phyloP scores from a whole-genome alignment of 2,797 vertebrate species.

The Chelmon rostratus region DNA sequence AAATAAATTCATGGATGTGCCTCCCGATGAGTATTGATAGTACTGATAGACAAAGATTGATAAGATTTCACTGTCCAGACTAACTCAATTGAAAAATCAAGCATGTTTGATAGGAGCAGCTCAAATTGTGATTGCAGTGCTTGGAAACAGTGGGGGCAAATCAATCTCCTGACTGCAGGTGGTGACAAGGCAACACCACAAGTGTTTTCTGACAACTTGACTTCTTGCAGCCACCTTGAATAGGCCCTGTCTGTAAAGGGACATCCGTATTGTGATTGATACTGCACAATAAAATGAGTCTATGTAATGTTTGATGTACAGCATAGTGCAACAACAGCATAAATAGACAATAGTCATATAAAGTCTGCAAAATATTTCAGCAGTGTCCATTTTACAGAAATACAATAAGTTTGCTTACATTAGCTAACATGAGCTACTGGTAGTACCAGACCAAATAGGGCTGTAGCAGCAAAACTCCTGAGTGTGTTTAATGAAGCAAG shows the following conservation, averaged over 20 bases:
- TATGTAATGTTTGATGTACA: neutral
- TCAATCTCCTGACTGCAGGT: slow-evolving; percentile 32
- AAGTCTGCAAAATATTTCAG: neutral
- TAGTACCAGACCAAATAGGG: too few relatives aligned
- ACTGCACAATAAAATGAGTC: neutral
- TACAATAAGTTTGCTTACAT: too few relatives aligned
- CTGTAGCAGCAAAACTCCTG: too few relatives aligned
- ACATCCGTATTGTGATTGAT: neutral
- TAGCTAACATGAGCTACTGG: too few relatives aligned
- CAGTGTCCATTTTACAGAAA: neutral
- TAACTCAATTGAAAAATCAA: slow-evolving; percentile 10
- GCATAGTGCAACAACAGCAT: slow-evolving; percentile 1
- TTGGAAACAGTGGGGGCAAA: slow-evolving; percentile 19
- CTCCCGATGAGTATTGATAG: neutral
- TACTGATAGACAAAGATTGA: neutral
- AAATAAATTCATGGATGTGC: neutral
- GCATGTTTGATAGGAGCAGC: slow-evolving; percentile 1
- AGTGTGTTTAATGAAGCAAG: neutral
- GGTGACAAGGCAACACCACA: slow-evolving; percentile 4
- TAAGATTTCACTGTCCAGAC: slow-evolving; percentile 3
- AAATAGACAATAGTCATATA: neutral
- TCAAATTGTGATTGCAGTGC: slow-evolving; percentile 39
- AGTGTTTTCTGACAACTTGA: neutral
- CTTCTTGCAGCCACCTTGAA: neutral
- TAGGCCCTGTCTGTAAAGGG: neutral